A percentile compares a stretch with the other conserved stretches of the same genome.
These are phyloP conservation scores for Chrysoperla carnea DNA, from an alignment of 1,140 invertebrate genomes.

Conservation along the genomic window DNA sequence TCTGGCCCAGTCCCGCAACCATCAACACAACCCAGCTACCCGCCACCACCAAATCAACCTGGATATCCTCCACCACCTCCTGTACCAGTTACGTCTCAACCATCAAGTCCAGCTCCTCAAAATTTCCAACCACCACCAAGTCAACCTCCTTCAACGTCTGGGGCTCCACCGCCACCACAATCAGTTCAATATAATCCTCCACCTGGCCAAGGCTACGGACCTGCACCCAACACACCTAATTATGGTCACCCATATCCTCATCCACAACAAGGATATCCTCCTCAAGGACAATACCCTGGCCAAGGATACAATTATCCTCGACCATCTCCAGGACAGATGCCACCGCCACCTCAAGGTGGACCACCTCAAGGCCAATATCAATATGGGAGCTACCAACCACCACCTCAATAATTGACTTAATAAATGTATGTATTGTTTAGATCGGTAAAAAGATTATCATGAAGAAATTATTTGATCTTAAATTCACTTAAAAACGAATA, in stretches of 20 bases:
- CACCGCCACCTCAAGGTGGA: slow-evolving; percentile 16
- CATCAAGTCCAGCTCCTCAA: slow-evolving; percentile 16
- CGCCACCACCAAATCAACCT: slow-evolving; percentile 8
- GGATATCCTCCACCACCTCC: slow-evolving; percentile 10
- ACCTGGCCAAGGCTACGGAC: slow-evolving; percentile 13
- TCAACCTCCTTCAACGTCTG: not conserved
- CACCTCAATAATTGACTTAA: not conserved
- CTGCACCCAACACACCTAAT: slow-evolving; percentile 9
- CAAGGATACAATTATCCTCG: slow-evolving; percentile 19
- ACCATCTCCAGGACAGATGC: slow-evolving; percentile 16
- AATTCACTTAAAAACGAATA: no score
- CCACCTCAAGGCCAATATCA: not conserved
- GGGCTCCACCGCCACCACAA: not conserved
- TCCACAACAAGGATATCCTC: slow-evolving; percentile 17
- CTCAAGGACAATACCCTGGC: slow-evolving; percentile 20
- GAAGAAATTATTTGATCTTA: no score
- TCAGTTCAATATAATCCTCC: slow-evolving; percentile 13
- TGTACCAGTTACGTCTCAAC: slow-evolving; percentile 12
- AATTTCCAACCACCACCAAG: not conserved
- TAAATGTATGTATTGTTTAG: not conserved
- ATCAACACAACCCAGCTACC: slow-evolving; percentile 11
- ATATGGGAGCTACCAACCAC: not conserved
- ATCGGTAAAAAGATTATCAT: no score
- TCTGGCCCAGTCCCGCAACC: slow-evolving; percentile 5
- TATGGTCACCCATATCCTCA: slow-evolving; percentile 17